Evolutionary conservation across 2,113 vertebrate genomes (phyloP).

Genomic region (Rhynchopsitta pachyrhyncha): DNA sequence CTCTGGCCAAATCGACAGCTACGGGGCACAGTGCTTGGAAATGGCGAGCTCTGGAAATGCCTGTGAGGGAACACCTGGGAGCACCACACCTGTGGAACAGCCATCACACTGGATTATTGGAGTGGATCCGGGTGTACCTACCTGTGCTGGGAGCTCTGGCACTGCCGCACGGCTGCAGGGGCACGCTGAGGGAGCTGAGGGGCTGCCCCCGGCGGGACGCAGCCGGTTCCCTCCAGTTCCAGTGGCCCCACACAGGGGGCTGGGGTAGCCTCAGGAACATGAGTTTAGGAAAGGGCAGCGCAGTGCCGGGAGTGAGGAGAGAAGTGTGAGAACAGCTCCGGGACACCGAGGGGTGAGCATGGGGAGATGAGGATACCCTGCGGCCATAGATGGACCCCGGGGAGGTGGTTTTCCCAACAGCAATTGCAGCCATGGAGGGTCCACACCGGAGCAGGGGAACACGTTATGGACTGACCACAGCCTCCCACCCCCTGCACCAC

Average conservation of each 20-base stretch:
- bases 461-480: fast-evolving
- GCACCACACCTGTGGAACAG: no score
- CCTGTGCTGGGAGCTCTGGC: fast-evolving
- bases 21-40: not conserved
- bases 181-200: not conserved
- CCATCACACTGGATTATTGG: not conserved
- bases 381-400: fast-evolving
- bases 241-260: not conserved
- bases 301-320: not conserved
- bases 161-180: not conserved
- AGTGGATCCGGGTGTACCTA: not conserved
- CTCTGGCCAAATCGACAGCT: not conserved
- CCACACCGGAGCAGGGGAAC: fast-evolving
- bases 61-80: not conserved
- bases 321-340: not conserved
- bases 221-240: not conserved
- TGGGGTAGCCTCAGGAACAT: not conserved
- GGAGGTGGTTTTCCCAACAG: not conserved
- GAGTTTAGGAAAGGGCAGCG: not conserved
- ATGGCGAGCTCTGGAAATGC: not conserved
- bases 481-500: fast-evolving
- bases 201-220: not conserved
- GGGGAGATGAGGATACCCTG: not conserved
- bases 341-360: not conserved
- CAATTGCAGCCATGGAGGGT: not conserved